Conservation (phyloP, 2,888 invertebrate genomes). For the Agrochola lota region DNA sequence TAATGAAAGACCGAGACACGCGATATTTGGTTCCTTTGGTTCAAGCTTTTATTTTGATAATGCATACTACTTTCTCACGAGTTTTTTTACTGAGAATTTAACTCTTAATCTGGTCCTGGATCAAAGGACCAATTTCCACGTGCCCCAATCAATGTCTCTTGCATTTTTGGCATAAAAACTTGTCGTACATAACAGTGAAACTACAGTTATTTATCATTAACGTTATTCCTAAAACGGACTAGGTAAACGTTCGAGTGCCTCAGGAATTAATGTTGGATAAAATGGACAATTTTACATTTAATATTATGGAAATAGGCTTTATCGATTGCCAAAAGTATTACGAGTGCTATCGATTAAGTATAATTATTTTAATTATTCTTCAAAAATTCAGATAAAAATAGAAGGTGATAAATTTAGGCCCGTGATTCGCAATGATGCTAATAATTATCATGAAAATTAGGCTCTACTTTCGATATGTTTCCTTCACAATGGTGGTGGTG, state of each 20-base stretch:
- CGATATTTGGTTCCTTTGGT: constrained; percentile 14
- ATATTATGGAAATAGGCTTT: constrained; percentile 28
- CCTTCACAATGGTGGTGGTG: constrained; percentile 4
- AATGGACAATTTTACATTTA: constrained; percentile 53
- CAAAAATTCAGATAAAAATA: constrained; percentile 1
- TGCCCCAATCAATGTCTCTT: constrained; percentile 65
- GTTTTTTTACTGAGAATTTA: background rate
- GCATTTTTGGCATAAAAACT: constrained; percentile 71
- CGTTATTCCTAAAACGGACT: constrained; percentile 74
- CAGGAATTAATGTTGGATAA: constrained; percentile 62
- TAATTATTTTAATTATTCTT: constrained; percentile 8
- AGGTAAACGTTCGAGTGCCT: constrained; percentile 68
- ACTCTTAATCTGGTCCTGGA: background rate
- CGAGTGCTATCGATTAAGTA: constrained; percentile 31
- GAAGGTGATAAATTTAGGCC: constrained; percentile 31
- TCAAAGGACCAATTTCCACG: constrained; percentile 29
- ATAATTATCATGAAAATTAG: constrained; percentile 14
- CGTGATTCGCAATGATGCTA: background rate
- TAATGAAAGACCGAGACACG: constrained; percentile 16
- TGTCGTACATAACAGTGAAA: constrained; percentile 70
- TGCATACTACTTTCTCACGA: background rate
- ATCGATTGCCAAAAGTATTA: constrained; percentile 34
- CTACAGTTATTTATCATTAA: constrained; percentile 69
- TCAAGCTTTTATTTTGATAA: background rate
- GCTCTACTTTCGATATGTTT: constrained; percentile 35